A percentile compares a stretch with the other conserved stretches of the same genome.
Evolutionary conservation across 2,888 invertebrate genomes (phyloP).

Genomic region (Margaritifera margaritifera): DNA sequence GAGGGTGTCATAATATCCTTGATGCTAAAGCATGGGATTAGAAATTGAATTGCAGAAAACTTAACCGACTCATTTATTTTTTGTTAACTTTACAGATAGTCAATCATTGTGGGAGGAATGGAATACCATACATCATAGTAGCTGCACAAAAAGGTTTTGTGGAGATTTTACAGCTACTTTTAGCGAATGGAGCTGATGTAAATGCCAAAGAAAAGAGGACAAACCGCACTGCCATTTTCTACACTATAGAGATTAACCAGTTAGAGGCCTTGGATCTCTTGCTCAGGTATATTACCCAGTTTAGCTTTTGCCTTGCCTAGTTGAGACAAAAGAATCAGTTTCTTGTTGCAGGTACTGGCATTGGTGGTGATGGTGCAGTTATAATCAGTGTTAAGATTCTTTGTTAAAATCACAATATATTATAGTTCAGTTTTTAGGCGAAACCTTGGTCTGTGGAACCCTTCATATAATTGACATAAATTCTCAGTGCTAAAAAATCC

Average conservation of each 20-base stretch:
- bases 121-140: constrained; percentile 56
- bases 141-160: constrained; percentile 57
- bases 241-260: constrained; percentile 53
- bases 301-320: background rate
- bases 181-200: constrained; percentile 56
- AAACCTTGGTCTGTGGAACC: too few relatives aligned
- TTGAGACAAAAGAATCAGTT: too few relatives aligned
- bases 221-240: constrained; percentile 58
- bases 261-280: constrained; percentile 55
- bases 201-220: constrained; percentile 51
- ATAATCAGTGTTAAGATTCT: too few relatives aligned
- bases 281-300: constrained; percentile 48
- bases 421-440: too few relatives aligned
- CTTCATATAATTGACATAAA: too few relatives aligned
- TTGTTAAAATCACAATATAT: too few relatives aligned
- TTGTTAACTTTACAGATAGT: constrained; percentile 40
- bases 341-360: too few relatives aligned
- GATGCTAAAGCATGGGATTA: too few relatives aligned
- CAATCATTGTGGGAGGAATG: constrained; percentile 41
- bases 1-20: background rate
- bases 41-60: too few relatives aligned
- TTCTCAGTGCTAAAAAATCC: too few relatives aligned
- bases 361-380: too few relatives aligned
- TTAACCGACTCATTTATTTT: background rate
- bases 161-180: constrained; percentile 49